Percentiles rank a stretch among this genome's conserved stretches.
Conservation (phyloP, 2,797 vertebrate genomes). For the Danio tinwini region DNA sequence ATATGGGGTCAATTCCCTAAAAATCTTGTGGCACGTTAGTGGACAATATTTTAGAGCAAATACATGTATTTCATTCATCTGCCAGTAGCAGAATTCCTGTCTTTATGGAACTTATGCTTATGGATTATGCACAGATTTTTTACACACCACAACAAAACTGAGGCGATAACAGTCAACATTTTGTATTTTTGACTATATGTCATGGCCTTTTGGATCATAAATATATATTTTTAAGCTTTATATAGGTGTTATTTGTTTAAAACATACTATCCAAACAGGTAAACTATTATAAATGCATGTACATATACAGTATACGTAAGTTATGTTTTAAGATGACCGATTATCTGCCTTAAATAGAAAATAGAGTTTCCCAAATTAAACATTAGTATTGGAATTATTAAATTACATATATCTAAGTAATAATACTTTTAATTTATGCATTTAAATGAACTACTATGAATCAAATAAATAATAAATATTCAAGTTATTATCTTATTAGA, state of each 20-base stretch:
- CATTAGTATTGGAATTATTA: too few relatives aligned
- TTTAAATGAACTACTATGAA: too few relatives aligned
- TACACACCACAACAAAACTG: background rate
- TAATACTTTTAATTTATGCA: too few relatives aligned
- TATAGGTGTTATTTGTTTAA: background rate
- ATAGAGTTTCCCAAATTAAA: too few relatives aligned
- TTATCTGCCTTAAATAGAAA: too few relatives aligned
- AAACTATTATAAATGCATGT: background rate
- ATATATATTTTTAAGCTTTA: background rate
- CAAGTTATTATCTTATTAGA: too few relatives aligned
- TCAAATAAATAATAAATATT: too few relatives aligned
- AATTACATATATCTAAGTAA: too few relatives aligned
- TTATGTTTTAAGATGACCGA: background rate
- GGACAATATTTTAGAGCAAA: background rate
- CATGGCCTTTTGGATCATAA: background rate
- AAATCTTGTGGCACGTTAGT: background rate
- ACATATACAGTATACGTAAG: background rate
- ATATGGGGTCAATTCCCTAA: background rate
- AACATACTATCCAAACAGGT: too few relatives aligned
- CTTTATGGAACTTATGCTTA: background rate
- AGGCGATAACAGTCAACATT: background rate
- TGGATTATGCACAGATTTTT: background rate
- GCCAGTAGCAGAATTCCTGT: background rate
- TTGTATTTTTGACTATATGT: background rate
- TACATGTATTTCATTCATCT: background rate